A percentile compares a stretch with the other conserved stretches of the same genome.
These are phyloP conservation scores for Apogon talboti DNA, from an alignment of 2,797 vertebrate genomes.

Conservation along the genomic window DNA sequence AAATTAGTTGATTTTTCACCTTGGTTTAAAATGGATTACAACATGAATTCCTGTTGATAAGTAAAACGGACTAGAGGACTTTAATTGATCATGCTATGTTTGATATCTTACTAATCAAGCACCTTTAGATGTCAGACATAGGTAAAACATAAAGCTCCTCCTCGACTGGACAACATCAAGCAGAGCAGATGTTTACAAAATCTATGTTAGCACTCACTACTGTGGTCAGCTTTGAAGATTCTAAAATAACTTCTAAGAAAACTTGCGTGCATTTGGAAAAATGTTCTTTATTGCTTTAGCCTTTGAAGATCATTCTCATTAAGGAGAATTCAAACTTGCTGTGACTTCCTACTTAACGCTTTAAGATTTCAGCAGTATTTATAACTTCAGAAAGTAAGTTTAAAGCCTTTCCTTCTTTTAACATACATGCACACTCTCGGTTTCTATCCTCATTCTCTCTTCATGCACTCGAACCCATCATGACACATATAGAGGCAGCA, in stretches of 20 bases:
- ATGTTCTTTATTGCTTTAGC: constrained; percentile 3
- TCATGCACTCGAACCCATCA: constrained; percentile 9
- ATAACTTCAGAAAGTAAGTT: constrained; percentile 3
- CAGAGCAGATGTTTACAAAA: not conserved
- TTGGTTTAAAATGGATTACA: constrained; percentile 20
- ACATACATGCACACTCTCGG: constrained; percentile 8
- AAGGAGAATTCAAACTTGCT: not conserved
- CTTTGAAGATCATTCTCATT: constrained; percentile 11
- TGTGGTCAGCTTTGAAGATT: constrained; percentile 9
- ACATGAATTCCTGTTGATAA: constrained; percentile 19
- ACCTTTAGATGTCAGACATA: constrained; percentile 1
- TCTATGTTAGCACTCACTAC: not conserved
- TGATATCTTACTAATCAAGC: constrained; percentile 1
- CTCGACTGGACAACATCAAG: not conserved
- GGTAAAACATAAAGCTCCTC: not conserved
- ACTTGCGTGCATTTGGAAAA: not conserved
- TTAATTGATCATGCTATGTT: constrained; percentile 24
- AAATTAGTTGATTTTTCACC: constrained; percentile 29
- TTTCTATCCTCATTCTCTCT: constrained; percentile 2
- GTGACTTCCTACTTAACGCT: not conserved
- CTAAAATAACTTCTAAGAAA: constrained; percentile 10
- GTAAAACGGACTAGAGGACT: not conserved
- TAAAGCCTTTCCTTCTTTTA: constrained; percentile 6
- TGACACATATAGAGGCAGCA: not conserved
- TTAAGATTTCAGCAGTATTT: not conserved